Conservation (phyloP, 2,888 invertebrate genomes). For the Hipparchia sbordonii region DNA sequence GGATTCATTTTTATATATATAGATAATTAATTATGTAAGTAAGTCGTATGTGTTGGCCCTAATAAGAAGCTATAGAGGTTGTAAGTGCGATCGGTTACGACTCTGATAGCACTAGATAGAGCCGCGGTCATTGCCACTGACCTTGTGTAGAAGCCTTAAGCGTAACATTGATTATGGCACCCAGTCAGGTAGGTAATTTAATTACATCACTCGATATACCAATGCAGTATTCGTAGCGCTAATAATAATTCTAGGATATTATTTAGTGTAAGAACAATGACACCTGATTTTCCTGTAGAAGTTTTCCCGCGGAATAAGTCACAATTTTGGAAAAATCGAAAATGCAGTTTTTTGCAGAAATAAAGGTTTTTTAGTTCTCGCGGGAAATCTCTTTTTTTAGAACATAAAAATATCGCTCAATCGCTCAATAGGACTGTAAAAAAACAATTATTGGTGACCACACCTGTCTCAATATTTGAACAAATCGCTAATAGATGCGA, state of each 20-base stretch:
- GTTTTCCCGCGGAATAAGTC: too few relatives aligned
- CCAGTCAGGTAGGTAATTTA: slow-evolving; percentile 31
- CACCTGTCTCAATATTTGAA: slow-evolving; percentile 10
- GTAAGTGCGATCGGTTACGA: slow-evolving; percentile 25
- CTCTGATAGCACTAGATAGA: slow-evolving; percentile 24
- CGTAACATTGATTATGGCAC: slow-evolving; percentile 40
- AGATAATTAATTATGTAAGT: too few relatives aligned
- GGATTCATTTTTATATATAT: too few relatives aligned
- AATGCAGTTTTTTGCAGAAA: too few relatives aligned
- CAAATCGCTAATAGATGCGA: slow-evolving; percentile 1
- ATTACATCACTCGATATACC: slow-evolving; percentile 36
- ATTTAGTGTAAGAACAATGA: not conserved
- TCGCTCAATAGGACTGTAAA: too few relatives aligned
- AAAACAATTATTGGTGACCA: not conserved
- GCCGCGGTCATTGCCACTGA: slow-evolving; percentile 53
- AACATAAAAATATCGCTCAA: too few relatives aligned
- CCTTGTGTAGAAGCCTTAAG: slow-evolving; percentile 49
- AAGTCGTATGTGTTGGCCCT: slow-evolving; percentile 1
- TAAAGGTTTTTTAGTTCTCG: too few relatives aligned
- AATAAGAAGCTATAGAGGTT: slow-evolving; percentile 23
- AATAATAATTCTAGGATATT: not conserved
- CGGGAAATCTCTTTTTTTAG: too few relatives aligned
- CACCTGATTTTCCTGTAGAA: too few relatives aligned
- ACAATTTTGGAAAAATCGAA: too few relatives aligned
- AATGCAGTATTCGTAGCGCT: not conserved